Evolutionary conservation across 2,113 vertebrate species (phyloP).

Genomic region (Actenoides hombroni): DNA sequence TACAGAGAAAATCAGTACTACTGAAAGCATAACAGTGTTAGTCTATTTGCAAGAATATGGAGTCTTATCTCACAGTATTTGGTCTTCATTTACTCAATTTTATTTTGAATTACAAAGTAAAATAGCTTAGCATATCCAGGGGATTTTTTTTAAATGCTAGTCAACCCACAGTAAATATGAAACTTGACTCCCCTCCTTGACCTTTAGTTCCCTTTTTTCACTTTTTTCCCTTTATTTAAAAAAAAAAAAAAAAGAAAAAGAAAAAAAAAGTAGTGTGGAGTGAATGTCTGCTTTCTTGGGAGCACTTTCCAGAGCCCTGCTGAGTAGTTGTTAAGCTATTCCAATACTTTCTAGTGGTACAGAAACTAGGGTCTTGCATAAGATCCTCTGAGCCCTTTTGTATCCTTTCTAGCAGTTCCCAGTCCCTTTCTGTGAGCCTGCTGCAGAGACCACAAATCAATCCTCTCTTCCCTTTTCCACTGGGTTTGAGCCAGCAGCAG

Average conservation of each 20-base stretch:
- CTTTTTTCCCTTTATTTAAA: neutral
- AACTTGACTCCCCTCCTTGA: neutral
- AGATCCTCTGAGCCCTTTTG: neutral
- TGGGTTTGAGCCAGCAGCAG: neutral
- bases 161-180: neutral
- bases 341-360: neutral
- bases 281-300: neutral
- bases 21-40: neutral
- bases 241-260: no score
- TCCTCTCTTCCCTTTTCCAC: neutral
- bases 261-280: neutral
- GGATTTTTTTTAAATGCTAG: neutral
- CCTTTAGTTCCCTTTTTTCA: neutral
- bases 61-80: neutral
- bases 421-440: neutral
- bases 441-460: neutral
- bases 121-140: neutral
- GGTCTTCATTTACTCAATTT: slow-evolving; percentile 3
- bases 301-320: neutral
- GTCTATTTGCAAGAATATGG: neutral
- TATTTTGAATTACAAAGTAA: slow-evolving; percentile 22
- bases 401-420: neutral
- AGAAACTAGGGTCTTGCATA: neutral
- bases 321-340: neutral
- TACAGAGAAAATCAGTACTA: neutral